Conservation (phyloP, 2,113 vertebrate genomes). For the Salminus brasiliensis region DNA sequence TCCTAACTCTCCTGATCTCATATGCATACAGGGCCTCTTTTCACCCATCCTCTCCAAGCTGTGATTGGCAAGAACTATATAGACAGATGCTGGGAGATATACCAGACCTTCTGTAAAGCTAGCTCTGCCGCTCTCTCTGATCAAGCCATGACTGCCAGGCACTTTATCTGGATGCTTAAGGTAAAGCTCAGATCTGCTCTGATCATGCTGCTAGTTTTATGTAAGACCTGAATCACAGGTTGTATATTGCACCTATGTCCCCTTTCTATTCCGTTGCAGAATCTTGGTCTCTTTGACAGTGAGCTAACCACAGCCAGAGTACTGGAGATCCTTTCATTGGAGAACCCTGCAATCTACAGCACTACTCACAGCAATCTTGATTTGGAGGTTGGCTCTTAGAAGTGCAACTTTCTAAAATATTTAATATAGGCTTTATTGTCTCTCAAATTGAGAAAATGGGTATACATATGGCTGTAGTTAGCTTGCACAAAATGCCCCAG, state of each 20-base stretch:
- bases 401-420: not conserved
- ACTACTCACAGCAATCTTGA: conserved; percentile 73
- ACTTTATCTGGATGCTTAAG: conserved; percentile 88
- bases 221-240: not conserved
- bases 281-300: conserved; percentile 79
- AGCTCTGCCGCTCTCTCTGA: conserved; percentile 53
- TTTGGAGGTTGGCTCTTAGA: conserved; percentile 77
- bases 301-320: conserved; percentile 77
- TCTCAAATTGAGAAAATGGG: not conserved
- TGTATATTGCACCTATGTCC: not conserved
- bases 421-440: not conserved
- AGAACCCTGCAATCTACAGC: conserved; percentile 63
- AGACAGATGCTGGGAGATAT: conserved; percentile 82
- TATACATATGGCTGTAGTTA: not conserved
- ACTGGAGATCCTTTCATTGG: conserved; percentile 76
- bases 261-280: conserved; percentile 66
- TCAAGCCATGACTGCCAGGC: conserved; percentile 77
- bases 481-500: not conserved
- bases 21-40: conserved; percentile 77
- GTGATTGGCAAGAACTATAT: conserved; percentile 67
- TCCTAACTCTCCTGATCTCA: not conserved
- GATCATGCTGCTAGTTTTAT: not conserved
- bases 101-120: conserved; percentile 63
- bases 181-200: conserved; percentile 72
- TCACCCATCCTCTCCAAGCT: conserved; percentile 62